Conservation (phyloP, 92 coral and sea anemone species). For the Parazoanthus swiftii region DNA sequence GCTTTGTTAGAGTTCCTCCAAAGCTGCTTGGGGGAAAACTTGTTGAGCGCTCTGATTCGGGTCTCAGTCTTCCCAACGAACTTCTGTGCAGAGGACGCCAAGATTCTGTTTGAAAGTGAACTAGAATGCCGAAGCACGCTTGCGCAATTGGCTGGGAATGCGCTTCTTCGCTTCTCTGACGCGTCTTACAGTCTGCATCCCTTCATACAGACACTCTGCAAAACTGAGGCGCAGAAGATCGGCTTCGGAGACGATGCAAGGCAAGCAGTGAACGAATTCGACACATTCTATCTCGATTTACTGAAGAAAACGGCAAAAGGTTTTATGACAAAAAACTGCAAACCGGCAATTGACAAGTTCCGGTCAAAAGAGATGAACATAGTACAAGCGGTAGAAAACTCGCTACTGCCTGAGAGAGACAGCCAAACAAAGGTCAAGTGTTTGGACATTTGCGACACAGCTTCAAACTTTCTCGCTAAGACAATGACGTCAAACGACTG, state of each 20-base stretch:
- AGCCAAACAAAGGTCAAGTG: conserved; percentile 40
- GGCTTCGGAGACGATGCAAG: conserved; percentile 39
- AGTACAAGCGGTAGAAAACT: conserved; percentile 40
- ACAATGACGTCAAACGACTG: conserved; percentile 48
- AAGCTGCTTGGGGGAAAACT: conserved; percentile 44
- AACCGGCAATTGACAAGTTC: conserved; percentile 41
- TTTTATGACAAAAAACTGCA: conserved; percentile 50
- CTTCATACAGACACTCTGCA: conserved; percentile 65
- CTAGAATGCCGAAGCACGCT: conserved; percentile 36
- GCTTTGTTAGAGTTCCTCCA: conserved; percentile 55
- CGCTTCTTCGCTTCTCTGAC: conserved; percentile 56
- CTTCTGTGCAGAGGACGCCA: conserved; percentile 60
- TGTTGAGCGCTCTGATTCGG: conserved; percentile 46
- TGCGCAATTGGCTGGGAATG: conserved; percentile 46
- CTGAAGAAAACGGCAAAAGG: conserved; percentile 37
- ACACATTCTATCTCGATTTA: conserved; percentile 21
- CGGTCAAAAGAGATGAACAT: conserved; percentile 41
- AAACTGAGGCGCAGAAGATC: conserved; percentile 41
- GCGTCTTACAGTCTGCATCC: conserved; percentile 69
- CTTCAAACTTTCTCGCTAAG: conserved; percentile 52
- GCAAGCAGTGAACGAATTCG: conserved; percentile 37
- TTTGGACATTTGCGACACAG: conserved; percentile 47
- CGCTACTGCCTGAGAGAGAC: conserved; percentile 19
- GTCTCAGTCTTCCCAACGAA: conserved; percentile 66
- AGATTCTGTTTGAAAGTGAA: conserved; percentile 47